Base-by-base conservation (phyloP, 1,140 invertebrate genomes). In the Trinorchestia longiramus region DNA sequence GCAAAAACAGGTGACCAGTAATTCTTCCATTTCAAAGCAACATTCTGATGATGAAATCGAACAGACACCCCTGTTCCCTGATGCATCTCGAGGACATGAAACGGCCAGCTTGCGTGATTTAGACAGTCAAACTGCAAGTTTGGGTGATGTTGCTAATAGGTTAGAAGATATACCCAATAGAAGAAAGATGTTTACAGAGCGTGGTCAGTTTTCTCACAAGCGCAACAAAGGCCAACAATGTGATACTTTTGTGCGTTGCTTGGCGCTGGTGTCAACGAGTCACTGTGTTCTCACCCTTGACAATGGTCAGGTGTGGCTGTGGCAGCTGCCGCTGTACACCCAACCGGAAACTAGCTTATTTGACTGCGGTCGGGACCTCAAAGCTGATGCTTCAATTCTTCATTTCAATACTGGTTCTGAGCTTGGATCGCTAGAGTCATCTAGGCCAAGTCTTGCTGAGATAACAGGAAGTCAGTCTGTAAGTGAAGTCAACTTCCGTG, bases 261-360 rank as follows among this genome's bases (percentile, higher is more conserved):
- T 94, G 43, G 92, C 92, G 41, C 92, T 94, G 15, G 92, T 94
- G 1, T 43, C 23, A n/a, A n/a, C 92, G 11, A 94, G 92, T 45
- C 92, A 94, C 92, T 94, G 92, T 36, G 92, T 94, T 40, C 43
- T 94, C 41, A 45, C 43, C 19, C 92, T 94, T 40, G 92, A 94
- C 92, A 94, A 47, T 94, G 92, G 92, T 40, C 43, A 94, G 36
- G 92, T 94, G 6, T 94, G 92, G 92, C 44, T 94, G 8, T 94
- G 92, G 92, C 42, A 90, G 43, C 43, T 90, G 43, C 88, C 88
- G 6, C 88, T 42, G 28, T 42, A 90, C 43, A 17, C 0, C 43
- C 88, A 42, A 42, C 88, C 43, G 42, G 8, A 42, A 90, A 15
- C 8, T 42, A 90, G 11, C 36, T 4, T 42, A 43, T 11, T 17